A percentile compares a stretch with the other conserved stretches of the same genome.
Evolutionary conservation across 1,140 invertebrate species (phyloP).

Genomic region (Sarcophaga peregrina): DNA sequence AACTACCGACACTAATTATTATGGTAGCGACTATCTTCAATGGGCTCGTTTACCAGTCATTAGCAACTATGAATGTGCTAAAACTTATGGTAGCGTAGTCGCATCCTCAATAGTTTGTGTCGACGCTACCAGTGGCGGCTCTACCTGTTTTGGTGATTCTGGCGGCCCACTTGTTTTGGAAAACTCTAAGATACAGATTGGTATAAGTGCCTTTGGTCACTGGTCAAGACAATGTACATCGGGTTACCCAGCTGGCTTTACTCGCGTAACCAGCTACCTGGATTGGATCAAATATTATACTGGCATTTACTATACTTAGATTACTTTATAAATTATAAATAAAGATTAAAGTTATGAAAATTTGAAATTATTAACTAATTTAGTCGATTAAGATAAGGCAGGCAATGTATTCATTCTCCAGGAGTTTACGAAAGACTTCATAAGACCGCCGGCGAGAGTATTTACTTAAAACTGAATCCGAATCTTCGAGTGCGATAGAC

Average conservation of each 20-base stretch:
- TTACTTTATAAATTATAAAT: not conserved
- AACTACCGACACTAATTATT: conserved; percentile 46
- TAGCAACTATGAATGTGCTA: conserved; percentile 46
- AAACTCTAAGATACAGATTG: conserved; percentile 58
- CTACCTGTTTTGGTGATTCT: conserved; percentile 67
- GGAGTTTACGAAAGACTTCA: no score
- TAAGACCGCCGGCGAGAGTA: no score
- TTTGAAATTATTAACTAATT: no score
- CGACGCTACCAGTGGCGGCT: conserved; percentile 50
- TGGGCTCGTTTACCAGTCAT: conserved; percentile 46
- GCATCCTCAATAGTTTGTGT: conserved; percentile 55
- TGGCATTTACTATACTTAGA: conserved; percentile 48
- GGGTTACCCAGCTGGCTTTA: conserved; percentile 69
- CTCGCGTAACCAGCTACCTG: conserved; percentile 69
- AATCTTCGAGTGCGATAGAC: no score
- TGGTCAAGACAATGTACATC: conserved; percentile 66
- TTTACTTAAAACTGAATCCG: no score
- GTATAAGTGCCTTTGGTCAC: conserved; percentile 70
- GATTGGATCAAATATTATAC: conserved; percentile 68
- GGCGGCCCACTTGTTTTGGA: conserved; percentile 67
- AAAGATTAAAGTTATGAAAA: not conserved
- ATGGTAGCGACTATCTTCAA: conserved; percentile 43
- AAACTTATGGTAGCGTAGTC: conserved; percentile 45
- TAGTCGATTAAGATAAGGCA: no score
- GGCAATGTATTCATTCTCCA: no score